Base-by-base conservation (phyloP, 2,797 vertebrate species). In the Antrozous pallidus region DNA sequence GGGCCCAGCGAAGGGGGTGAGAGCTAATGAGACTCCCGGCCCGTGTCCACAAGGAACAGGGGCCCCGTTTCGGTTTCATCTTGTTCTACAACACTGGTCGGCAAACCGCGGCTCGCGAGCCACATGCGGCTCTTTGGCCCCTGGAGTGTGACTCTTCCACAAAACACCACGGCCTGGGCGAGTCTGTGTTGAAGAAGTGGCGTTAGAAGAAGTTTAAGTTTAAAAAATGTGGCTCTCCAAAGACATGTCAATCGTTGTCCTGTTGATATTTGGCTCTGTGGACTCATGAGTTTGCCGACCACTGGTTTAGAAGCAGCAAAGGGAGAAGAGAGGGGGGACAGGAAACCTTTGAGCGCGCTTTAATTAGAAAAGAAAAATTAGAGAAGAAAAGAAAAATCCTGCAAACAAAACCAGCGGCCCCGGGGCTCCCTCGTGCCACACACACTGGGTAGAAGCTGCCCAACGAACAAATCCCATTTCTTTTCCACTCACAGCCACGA, bases 21-120 rank as follows among this genome's bases (percentile, higher is more conserved):
- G 79, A 79, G 28, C 40, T 45, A 69, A 81, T 71, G 54, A 81
- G 31, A 51, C 82, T 65, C 45, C 17, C 63, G 74, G 90, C 11
- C 51, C 56, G 47, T 5, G 13, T 51, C 13, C 38, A 40, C 1
- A 26, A 31, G 7, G 2, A 51, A 31, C 51, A 81, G 36, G 2
- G 22, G 22, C 0, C 2, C 22, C 24, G 33, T 11, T 91, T 49
- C 33, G 38, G 28, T 31, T 45, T 58, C 45, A n/a, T 11, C 10
- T 11, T 6, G 10, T 54, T n/a, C n/a, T n/a, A n/a, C n/a, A n/a
- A n/a, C n/a, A n/a, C n/a, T n/a, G n/a, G n/a, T n/a, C n/a, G n/a
- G n/a, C n/a, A n/a, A n/a, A n/a, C n/a, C n/a, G n/a, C n/a, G n/a
- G n/a, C n/a, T n/a, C n/a, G n/a, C n/a, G n/a, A n/a, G n/a, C n/a